These are phyloP conservation scores for Sinocyclocheilus anshuiensis DNA, from an alignment of 2,113 vertebrate species.

Conservation along the genomic window DNA sequence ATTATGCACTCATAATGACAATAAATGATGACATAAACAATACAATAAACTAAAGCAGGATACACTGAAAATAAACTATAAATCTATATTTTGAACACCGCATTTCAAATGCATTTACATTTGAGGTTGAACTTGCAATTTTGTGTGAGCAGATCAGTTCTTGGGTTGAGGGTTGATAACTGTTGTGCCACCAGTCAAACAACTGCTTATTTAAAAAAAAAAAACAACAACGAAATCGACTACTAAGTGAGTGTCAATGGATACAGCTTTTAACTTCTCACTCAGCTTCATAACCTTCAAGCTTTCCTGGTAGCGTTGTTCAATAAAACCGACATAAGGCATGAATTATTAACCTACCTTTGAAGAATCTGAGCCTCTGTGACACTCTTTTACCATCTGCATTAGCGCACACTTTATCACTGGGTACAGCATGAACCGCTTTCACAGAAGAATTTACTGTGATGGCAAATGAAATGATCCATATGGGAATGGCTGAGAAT, in stretches of 20 bases:
- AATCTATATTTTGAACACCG: no score
- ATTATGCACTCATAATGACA: background rate
- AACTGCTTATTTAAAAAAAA: background rate
- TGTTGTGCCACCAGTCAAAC: background rate
- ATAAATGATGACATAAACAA: background rate
- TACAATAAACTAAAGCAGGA: background rate
- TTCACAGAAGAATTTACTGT: background rate
- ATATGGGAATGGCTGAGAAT: background rate
- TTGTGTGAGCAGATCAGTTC: no score
- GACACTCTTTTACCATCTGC: background rate
- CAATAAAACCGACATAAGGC: background rate
- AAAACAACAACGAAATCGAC: background rate
- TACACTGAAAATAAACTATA: no score
- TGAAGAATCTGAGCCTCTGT: background rate
- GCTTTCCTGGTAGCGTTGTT: background rate
- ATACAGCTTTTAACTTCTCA: conserved; percentile 7
- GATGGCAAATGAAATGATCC: background rate
- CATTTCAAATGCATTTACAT: background rate
- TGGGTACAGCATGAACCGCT: background rate
- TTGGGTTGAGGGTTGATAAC: background rate
- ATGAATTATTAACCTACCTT: background rate
- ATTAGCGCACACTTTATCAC: background rate
- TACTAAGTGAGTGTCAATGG: background rate
- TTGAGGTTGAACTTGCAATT: no score
- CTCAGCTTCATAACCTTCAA: background rate